phyloP scores from a whole-genome alignment of 1,140 invertebrate genomes.

The Samia ricini region DNA sequence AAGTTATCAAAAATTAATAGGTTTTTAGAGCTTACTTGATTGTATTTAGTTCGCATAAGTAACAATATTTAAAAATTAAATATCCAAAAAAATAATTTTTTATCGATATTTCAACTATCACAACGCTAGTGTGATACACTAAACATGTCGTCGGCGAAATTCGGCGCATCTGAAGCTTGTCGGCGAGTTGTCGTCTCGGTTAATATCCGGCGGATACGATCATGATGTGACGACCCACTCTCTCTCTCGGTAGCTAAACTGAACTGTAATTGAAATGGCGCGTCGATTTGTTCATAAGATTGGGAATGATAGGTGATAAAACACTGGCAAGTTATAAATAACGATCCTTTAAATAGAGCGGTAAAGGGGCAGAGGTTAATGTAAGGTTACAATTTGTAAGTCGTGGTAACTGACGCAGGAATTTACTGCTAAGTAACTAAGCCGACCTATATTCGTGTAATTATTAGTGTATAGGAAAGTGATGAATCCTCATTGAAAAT shows the following conservation, averaged over 20 bases:
- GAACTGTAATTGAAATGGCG: constrained; percentile 67
- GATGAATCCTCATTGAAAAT: no score
- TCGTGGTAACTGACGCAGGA: not conserved
- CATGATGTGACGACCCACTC: constrained; percentile 18
- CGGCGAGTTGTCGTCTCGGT: constrained; percentile 41
- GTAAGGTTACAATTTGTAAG: not conserved
- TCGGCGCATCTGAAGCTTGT: constrained; percentile 49
- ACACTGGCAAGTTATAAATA: not conserved
- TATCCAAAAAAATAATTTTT: no score
- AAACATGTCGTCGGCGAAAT: constrained; percentile 68
- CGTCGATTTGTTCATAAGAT: constrained; percentile 61
- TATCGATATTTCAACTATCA: not conserved
- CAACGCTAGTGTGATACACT: constrained; percentile 27
- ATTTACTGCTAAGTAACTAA: not conserved
- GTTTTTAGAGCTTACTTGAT: no score
- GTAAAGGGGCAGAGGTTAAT: not conserved
- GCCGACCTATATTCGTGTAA: no score
- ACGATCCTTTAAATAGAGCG: not conserved
- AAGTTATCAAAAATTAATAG: no score
- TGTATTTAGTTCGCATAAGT: no score
- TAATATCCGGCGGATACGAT: constrained; percentile 70
- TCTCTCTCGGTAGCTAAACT: constrained; percentile 54
- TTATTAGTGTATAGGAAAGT: no score
- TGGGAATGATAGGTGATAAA: constrained; percentile 16
- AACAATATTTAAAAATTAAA: no score